Evolutionary conservation across 2,113 vertebrate genomes (phyloP).

Genomic region (Chaenogobius annularis): DNA sequence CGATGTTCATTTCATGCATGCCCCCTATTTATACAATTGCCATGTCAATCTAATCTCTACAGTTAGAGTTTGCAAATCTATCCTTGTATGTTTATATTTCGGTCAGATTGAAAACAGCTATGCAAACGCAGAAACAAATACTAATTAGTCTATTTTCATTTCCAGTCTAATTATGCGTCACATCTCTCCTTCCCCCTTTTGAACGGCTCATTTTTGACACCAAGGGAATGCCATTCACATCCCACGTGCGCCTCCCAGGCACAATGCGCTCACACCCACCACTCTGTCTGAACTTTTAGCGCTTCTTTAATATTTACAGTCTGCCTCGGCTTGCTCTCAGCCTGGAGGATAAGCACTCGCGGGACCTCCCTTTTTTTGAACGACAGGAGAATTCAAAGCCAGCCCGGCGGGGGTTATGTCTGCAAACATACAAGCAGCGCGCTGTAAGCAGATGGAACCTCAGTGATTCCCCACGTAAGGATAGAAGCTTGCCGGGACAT

Average conservation of each 20-base stretch:
- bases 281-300: conserved; percentile 44
- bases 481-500: conserved; percentile 40
- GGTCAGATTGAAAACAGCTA: not conserved
- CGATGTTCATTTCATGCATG: not conserved
- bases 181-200: conserved; percentile 23
- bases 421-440: conserved; percentile 46
- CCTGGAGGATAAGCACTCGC: conserved; percentile 30
- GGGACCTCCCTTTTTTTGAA: conserved; percentile 40
- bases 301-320: conserved; percentile 49
- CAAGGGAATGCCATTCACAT: conserved; percentile 33
- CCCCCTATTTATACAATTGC: not conserved
- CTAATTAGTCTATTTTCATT: conserved; percentile 9
- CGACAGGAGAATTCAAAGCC: conserved; percentile 59
- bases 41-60: not conserved
- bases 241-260: conserved; percentile 18
- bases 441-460: conserved; percentile 64
- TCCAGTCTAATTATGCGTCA: not conserved
- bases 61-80: not conserved
- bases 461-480: conserved; percentile 42
- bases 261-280: conserved; percentile 17
- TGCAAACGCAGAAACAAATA: not conserved
- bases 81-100: not conserved
- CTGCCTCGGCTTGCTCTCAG: conserved; percentile 25
- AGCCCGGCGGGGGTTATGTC: conserved; percentile 45
- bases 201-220: conserved; percentile 10